Evolutionary conservation across 2,888 invertebrate species (phyloP), one percentile per base, ranked within the genome.

Genomic region (Timandra comae): DNA sequence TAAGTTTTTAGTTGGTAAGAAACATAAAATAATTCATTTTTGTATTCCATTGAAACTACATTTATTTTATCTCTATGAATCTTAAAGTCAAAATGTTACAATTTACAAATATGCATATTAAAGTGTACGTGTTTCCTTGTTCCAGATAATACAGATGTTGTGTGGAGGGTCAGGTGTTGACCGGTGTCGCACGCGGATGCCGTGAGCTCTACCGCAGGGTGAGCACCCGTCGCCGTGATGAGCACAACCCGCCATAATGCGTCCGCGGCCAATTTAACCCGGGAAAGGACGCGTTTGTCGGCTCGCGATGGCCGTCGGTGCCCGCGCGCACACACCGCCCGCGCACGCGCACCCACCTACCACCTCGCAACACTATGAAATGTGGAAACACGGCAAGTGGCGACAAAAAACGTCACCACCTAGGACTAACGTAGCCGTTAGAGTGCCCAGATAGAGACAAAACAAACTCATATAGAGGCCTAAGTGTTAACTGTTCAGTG

Each of bases 381-480:
- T 91, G 88, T 91, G 91, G 91, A 92, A 92, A 81, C 92, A 92
- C 88, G 90, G 90, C 87, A 92, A 92, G 89, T 92, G 92, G 92
- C 91, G 92, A 84, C 87, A 87, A 70, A 85, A 87, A 81, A 71
- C 77, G 71, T 78, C 79, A 76, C 75, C 68, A 62, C 76, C 79
- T 63, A 80, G 82, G 77, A 82, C 84, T 68, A 75, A 78, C 76
- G 63, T 72, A 62, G 78, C 79, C 67, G 70, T 80, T 65, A 76
- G 73, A 69, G 80, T 82, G 56, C 81, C 82, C 58, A 81, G 82
- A 82, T 82, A 84, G 80, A 76, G 58, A 78, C 70, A 45, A 67
- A 67, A 57, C 68, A 59, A 59, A 35, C 37, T n/a, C 52, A 46
- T 10, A 50, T 72, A 80, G 74, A 75, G 79, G 79, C 78, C 80